Conservation (phyloP, 2,888 invertebrate genomes). For the Epinotia demarniana region DNA sequence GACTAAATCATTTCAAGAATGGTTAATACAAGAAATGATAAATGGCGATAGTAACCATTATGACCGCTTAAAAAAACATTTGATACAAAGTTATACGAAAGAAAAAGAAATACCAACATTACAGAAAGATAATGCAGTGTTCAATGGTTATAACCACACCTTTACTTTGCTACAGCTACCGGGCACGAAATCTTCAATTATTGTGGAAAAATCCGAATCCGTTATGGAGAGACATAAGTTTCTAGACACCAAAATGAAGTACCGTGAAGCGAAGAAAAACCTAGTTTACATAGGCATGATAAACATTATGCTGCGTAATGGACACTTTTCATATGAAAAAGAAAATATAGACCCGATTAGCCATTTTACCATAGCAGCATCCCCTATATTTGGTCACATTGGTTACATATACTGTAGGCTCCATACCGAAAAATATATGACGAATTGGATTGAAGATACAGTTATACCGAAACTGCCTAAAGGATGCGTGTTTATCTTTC, state of each 20-base stretch:
- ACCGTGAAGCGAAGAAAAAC: slow-evolving; percentile 10
- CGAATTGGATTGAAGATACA: slow-evolving; percentile 24
- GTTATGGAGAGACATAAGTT: slow-evolving; percentile 34
- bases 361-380: slow-evolving; percentile 16
- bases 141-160: slow-evolving; percentile 2
- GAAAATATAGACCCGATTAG: not conserved
- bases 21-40: not conserved
- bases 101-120: slow-evolving; percentile 1
- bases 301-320: not conserved
- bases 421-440: not conserved
- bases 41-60: not conserved
- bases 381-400: slow-evolving; percentile 8
- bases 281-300: slow-evolving; percentile 40
- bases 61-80: not conserved
- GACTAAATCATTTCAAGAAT: slow-evolving; percentile 8
- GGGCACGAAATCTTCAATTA: slow-evolving; percentile 13
- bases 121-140: not conserved
- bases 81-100: slow-evolving; percentile 11
- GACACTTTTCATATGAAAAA: not conserved
- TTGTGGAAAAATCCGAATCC: slow-evolving; percentile 41
- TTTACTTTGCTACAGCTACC: slow-evolving; percentile 23
- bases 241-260: slow-evolving; percentile 28
- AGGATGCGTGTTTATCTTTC: slow-evolving; percentile 29
- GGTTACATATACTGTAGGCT: not conserved
- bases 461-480: slow-evolving; percentile 21